Evolutionary conservation across 2,888 invertebrate genomes (phyloP).

Genomic region (Metallyticus violacea): DNA sequence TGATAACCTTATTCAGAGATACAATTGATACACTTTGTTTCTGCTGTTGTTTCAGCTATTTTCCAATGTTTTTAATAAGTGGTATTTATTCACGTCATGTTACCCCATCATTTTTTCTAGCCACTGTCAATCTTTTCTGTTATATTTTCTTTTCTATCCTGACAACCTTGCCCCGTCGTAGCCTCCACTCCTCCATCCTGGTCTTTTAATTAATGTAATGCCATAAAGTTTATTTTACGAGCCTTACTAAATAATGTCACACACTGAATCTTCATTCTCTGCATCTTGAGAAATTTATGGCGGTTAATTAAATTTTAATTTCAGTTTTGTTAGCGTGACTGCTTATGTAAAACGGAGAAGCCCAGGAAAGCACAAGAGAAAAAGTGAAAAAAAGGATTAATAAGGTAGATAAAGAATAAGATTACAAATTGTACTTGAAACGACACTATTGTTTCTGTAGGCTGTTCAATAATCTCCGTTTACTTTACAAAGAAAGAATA

Average conservation of each 20-base stretch:
- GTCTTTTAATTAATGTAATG: slow-evolving; percentile 49
- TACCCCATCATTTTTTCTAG: background rate
- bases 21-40: too few species aligned
- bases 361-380: background rate
- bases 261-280: slow-evolving; percentile 49
- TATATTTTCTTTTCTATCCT: background rate
- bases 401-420: background rate
- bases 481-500: too few species aligned
- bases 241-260: slow-evolving; percentile 46
- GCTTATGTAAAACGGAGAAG: slow-evolving; percentile 25
- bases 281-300: slow-evolving; percentile 45
- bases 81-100: too few species aligned
- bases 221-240: slow-evolving; percentile 42
- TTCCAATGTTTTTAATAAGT: too few species aligned
- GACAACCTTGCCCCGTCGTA: background rate
- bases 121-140: too few species aligned
- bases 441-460: too few species aligned
- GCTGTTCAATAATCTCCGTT: too few species aligned
- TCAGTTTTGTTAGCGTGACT: slow-evolving; percentile 36
- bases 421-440: background rate
- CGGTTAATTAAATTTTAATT: slow-evolving; percentile 50
- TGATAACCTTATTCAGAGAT: too few species aligned
- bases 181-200: background rate
- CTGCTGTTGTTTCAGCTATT: too few species aligned
- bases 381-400: background rate